Evolutionary conservation across 2,113 vertebrate species (phyloP), one percentile per base, ranked within the genome.

Genomic region (Cebidichthys violaceus): DNA sequence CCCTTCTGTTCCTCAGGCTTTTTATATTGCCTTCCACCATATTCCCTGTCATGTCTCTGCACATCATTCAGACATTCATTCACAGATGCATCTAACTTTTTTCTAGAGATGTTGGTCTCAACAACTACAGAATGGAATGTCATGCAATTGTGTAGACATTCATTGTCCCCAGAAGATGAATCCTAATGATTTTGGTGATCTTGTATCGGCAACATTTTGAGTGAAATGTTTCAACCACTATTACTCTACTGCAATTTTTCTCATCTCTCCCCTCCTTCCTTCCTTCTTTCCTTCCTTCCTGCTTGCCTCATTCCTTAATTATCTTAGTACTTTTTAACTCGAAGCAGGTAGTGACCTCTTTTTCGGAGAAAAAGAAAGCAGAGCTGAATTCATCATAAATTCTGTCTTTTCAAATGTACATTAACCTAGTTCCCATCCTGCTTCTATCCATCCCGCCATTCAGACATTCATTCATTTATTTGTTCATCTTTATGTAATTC

Each of bases 401-500:
- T 33, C 31, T 33, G 31, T 33, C 33, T 33, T 33, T 33, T 6
- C 57, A 24, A 4, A 4, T 54, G 20, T 37, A 24, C 31, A 33
- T 9, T 7, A 41, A 31, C 15, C 60, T 73, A 8, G 22, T 45
- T 47, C n/a, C 17, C 18, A 8, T 50, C 33, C 29, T 3, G 41
- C 72, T 18, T 64, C 41, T 35, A 18, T 27, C 29, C 27, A 78
- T 47, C 47, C 39, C 7, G 1, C 57, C 57, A 45, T 31, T 35
- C 39, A 45, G 6, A 65, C 22, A 31, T 83, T 39, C 17, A 43
- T 50, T 41, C 9, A 3, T 13, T 67, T 9, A 24, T 69, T 41
- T 7, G 0, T 10, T 45, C 37, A 29, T 74, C 31, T 77, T 77
- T 75, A 68, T 75, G 82, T 91, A 84, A 88, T 86, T 86, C 70